Percentiles rank a stretch among this genome's conserved stretches.
phyloP scores from a whole-genome alignment of 2,797 vertebrate genomes.

The Iguana delicatissima region DNA sequence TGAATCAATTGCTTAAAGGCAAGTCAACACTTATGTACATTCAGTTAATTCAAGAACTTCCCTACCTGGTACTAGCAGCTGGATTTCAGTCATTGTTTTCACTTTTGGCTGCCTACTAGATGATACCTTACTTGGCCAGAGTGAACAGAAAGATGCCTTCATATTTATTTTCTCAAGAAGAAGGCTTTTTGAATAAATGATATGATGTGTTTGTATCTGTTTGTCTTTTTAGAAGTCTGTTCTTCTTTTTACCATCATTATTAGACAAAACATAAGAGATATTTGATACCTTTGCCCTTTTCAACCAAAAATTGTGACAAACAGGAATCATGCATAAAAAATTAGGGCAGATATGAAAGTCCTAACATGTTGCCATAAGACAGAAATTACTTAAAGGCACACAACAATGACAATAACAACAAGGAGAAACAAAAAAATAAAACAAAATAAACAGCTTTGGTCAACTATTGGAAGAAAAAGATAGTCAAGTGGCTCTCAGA shows the following conservation, averaged over 20 bases:
- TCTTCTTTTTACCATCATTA: slow-evolving; percentile 7
- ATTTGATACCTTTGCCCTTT: slow-evolving; percentile 9
- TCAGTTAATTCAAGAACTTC: no score
- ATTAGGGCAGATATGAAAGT: slow-evolving; percentile 1
- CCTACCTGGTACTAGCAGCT: no score
- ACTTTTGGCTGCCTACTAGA: not conserved
- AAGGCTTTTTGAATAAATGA: not conserved
- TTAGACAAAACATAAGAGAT: not conserved
- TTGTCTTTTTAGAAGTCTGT: not conserved
- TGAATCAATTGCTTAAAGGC: no score
- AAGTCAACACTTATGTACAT: no score
- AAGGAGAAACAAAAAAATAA: no score
- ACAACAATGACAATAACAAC: no score
- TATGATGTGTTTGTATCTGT: not conserved
- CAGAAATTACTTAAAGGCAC: no score
- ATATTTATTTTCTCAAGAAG: not conserved
- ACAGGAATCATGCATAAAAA: not conserved
- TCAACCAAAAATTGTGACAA: slow-evolving; percentile 10
- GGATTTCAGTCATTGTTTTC: no score
- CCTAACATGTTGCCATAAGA: not conserved
- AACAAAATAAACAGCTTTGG: not conserved
- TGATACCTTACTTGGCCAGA: not conserved
- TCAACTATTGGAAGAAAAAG: not conserved
- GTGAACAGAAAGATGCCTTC: not conserved
- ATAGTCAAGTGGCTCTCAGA: not conserved